These are phyloP conservation scores for Dolichoris vasculosae DNA, from an alignment of 1,140 invertebrate genomes.

Conservation along the genomic window DNA sequence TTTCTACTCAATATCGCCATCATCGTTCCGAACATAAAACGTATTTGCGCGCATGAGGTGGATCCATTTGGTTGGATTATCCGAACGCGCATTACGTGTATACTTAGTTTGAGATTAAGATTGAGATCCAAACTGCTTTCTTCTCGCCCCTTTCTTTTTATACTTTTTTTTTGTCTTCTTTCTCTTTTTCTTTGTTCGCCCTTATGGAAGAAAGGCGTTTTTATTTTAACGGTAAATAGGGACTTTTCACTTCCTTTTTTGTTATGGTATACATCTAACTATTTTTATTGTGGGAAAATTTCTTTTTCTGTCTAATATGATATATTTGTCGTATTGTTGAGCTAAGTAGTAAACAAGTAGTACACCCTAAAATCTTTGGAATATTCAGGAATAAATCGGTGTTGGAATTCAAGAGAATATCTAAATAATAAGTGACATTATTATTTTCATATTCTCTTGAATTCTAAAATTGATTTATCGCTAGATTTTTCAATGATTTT, in stretches of 20 bases:
- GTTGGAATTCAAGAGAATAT: not conserved
- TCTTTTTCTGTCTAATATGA: not conserved
- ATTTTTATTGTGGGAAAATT: conserved; percentile 30
- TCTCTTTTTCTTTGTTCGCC: no score
- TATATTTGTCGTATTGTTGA: conserved; percentile 1
- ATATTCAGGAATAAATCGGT: not conserved
- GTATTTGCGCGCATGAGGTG: conserved; percentile 6
- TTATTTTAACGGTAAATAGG: conserved; percentile 12
- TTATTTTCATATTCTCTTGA: no score
- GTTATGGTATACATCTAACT: not conserved
- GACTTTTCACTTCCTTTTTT: not conserved
- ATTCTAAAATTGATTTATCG: no score
- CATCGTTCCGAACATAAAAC: not conserved
- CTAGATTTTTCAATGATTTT: no score
- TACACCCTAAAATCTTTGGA: not conserved
- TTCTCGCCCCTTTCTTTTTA: conserved; percentile 23
- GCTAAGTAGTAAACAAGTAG: no score
- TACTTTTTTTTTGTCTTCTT: not conserved
- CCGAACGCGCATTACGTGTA: not conserved
- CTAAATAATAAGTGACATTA: not conserved
- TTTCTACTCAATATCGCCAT: not conserved
- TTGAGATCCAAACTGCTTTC: conserved; percentile 18
- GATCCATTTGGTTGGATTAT: conserved; percentile 30
- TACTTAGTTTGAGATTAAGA: conserved; percentile 4
- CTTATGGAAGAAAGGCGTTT: conserved; percentile 7